A percentile compares a stretch with the other conserved stretches of the same genome.
phyloP scores from a whole-genome alignment of 2,113 vertebrate genomes.

The Corythoichthys haematopterus region DNA sequence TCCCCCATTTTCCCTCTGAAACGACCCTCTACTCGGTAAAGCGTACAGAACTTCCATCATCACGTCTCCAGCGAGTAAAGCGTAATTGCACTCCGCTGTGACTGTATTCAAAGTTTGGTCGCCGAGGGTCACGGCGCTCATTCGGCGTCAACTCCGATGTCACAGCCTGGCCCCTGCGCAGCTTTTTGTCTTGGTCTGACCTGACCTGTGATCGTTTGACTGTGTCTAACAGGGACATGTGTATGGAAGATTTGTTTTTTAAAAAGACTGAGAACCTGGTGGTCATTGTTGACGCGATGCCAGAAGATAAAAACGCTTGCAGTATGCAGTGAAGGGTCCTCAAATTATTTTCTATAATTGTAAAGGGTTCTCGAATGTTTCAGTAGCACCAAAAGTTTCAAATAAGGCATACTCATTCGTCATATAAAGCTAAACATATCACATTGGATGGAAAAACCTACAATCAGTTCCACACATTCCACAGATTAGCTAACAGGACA shows the following conservation, averaged over 20 bases:
- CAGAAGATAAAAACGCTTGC: constrained; percentile 22
- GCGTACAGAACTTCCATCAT: constrained; percentile 24
- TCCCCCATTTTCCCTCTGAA: background rate
- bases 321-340: constrained; percentile 17
- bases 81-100: constrained; percentile 16
- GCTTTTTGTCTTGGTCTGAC: constrained; percentile 25
- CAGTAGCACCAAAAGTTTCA: constrained; percentile 28
- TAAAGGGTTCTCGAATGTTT: constrained; percentile 31
- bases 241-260: constrained; percentile 46
- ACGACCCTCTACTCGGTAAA: constrained; percentile 24
- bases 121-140: constrained; percentile 23
- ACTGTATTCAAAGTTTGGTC: constrained; percentile 29
- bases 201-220: constrained; percentile 44
- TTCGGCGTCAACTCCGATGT: constrained; percentile 43
- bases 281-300: constrained; percentile 36
- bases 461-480: no score
- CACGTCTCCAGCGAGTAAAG: constrained; percentile 19
- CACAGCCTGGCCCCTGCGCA: constrained; percentile 36
- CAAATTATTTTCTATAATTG: no score
- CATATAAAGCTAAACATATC: no score
- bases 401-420: no score
- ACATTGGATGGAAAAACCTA: no score
- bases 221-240: constrained; percentile 49
- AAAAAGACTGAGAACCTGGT: constrained; percentile 21
- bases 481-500: no score